Evolutionary conservation across 2,888 invertebrate species (phyloP).

Genomic region (Sylvicola fuscatus): DNA sequence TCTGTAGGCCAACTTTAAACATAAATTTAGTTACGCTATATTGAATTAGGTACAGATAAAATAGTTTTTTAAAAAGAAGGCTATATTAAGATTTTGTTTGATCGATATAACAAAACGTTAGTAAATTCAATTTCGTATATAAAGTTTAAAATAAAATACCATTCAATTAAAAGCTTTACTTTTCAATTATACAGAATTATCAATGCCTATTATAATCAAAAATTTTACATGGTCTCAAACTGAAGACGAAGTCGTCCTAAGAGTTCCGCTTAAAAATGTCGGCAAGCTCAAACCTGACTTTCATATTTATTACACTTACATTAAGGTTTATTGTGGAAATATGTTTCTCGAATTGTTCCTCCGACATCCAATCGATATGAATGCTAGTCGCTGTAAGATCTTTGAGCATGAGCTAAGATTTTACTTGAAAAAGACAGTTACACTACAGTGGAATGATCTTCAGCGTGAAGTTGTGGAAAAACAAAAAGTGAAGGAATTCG

Average conservation of each 20-base stretch:
- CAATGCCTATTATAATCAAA: conserved; percentile 54
- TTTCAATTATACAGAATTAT: conserved; percentile 4
- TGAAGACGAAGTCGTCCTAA: conserved; percentile 34
- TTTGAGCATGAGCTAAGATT: conserved; percentile 39
- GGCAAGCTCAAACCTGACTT: conserved; percentile 38
- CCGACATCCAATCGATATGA: conserved; percentile 35
- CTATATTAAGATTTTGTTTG: no score
- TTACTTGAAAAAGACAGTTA: conserved; percentile 39
- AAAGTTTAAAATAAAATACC: no score
- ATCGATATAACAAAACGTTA: no score
- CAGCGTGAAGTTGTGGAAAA: conserved; percentile 33
- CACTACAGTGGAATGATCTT: conserved; percentile 33
- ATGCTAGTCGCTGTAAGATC: conserved; percentile 40
- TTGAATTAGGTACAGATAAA: no score
- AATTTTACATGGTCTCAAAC: conserved; percentile 61
- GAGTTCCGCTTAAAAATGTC: conserved; percentile 41
- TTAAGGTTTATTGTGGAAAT: conserved; percentile 51
- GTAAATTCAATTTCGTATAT: no score
- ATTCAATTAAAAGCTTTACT: no score
- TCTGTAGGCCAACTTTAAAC: no score
- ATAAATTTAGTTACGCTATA: no score
- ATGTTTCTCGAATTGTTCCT: conserved; percentile 57
- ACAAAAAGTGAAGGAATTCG: conserved; percentile 34
- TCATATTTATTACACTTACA: conserved; percentile 43
- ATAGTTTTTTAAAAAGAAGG: no score